Base-by-base conservation (phyloP, 2,888 invertebrate species). In the Macaria notata region DNA sequence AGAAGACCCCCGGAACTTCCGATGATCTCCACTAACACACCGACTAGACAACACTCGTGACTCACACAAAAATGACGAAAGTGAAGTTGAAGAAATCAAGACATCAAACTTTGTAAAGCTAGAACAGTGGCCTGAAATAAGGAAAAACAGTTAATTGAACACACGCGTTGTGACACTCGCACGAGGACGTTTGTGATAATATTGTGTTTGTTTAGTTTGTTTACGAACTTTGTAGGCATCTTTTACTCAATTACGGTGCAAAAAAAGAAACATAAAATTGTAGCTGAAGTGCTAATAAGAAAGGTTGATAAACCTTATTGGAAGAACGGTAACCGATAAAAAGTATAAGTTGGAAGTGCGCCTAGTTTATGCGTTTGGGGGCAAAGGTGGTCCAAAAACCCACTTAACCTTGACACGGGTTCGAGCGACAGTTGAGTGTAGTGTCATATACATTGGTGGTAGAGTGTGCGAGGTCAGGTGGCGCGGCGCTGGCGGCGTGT, bases 1-100 rank as follows among this genome's bases (percentile, higher is more conserved):
- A 41, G 46, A 51, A 42, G 47, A 55, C 62, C 55, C 63, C 74
- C 77, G 75, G 81, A 83, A 80, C 75, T 72, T 68, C 70, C 65
- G 62, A 84, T 85, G 82, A 75, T 72, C 69, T 66, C 66, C 66
- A 68, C 73, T 69, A 75, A 72, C 79, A 69, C 69, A 72, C 73
- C 73, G 75, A 74, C 73, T 75, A 71, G 65, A 72, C 63, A 60
- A 68, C 63, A 68, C 62, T 74, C 66, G 86, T 91, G 91, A 91
- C 73, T 91, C 89, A 91, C 81, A 73, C 83, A 90, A 87, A 36
- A 88, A 91, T 90, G 91, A 85, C 91, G 87, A 91, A 88, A 90
- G 90, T 90, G 73, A 91, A 89, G 82, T 85, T 90, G 85, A 91
- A 91, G 76, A 79, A 79, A 74, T 76, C 68, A 59, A 83, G 80